phyloP scores from a whole-genome alignment of 1,140 invertebrate genomes.

The Laodelphax striatellus region DNA sequence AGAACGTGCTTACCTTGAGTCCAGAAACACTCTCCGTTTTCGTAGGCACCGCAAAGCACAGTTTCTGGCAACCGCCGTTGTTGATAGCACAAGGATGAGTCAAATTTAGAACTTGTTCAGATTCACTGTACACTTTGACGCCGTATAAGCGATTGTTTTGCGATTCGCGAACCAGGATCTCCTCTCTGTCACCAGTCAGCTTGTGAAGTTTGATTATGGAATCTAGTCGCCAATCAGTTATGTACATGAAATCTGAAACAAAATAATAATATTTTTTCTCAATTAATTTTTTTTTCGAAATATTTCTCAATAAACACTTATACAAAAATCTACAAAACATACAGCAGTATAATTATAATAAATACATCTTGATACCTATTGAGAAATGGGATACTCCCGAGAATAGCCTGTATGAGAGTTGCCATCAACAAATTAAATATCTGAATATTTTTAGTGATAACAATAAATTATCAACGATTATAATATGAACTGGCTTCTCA shows the following conservation, averaged over 20 bases:
- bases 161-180: conserved; percentile 73
- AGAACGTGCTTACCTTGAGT: conserved; percentile 10
- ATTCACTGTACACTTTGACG: conserved; percentile 78
- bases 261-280: too few relatives aligned
- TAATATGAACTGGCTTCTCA: too few relatives aligned
- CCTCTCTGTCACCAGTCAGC: conserved; percentile 71
- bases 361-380: too few relatives aligned
- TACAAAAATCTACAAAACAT: too few relatives aligned
- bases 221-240: conserved; percentile 94
- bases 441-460: too few relatives aligned
- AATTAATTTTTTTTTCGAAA: too few relatives aligned
- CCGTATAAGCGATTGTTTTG: conserved; percentile 85
- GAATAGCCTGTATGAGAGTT: too few relatives aligned
- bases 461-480: too few relatives aligned
- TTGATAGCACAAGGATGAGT: conserved; percentile 72
- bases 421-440: too few relatives aligned
- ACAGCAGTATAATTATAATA: too few relatives aligned
- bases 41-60: conserved; percentile 74
- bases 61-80: conserved; percentile 86
- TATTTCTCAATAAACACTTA: too few relatives aligned
- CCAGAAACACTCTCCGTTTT: conserved; percentile 16
- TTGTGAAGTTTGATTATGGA: conserved; percentile 89
- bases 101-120: conserved; percentile 56
- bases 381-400: too few relatives aligned
- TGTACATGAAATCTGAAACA: conserved; percentile 78